phyloP scores from a whole-genome alignment of 92 coral and sea anemone species.

The Meandrina meandrites region DNA sequence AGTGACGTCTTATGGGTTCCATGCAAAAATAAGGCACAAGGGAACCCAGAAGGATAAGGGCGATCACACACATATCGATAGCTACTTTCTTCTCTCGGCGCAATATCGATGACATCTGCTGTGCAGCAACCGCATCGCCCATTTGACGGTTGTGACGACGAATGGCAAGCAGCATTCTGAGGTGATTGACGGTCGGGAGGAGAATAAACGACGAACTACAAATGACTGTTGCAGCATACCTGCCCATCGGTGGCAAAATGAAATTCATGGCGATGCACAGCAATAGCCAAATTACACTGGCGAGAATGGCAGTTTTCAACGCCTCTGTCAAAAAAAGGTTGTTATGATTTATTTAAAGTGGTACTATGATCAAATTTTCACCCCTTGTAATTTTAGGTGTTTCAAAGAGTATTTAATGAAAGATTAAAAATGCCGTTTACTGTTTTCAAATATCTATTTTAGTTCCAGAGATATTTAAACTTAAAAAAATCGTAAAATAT shows the following conservation, averaged over 20 bases:
- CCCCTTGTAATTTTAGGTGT: no score
- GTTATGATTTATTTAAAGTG: background rate
- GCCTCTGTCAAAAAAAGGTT: background rate
- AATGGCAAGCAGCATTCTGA: constrained; percentile 4
- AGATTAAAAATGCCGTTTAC: no score
- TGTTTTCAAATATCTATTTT: no score
- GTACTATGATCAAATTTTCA: no score
- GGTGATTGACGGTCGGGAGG: background rate
- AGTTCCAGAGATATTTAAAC: no score
- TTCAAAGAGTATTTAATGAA: no score
- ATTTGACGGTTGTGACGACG: constrained; percentile 12
- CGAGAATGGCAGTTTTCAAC: background rate
- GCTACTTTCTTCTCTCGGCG: constrained; percentile 24
- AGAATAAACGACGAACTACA: background rate
- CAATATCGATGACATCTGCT: background rate
- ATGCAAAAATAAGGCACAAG: background rate
- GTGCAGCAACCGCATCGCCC: background rate
- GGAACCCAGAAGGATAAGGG: background rate
- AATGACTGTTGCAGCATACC: background rate
- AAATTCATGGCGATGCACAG: background rate
- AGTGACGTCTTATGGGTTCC: background rate
- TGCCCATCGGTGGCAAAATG: background rate
- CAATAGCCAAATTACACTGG: background rate
- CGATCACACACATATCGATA: background rate
- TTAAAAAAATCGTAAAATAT: no score